Evolutionary conservation across 2,113 vertebrate genomes (phyloP), one percentile per base, ranked within the genome.

Genomic region (Strix uralensis): DNA sequence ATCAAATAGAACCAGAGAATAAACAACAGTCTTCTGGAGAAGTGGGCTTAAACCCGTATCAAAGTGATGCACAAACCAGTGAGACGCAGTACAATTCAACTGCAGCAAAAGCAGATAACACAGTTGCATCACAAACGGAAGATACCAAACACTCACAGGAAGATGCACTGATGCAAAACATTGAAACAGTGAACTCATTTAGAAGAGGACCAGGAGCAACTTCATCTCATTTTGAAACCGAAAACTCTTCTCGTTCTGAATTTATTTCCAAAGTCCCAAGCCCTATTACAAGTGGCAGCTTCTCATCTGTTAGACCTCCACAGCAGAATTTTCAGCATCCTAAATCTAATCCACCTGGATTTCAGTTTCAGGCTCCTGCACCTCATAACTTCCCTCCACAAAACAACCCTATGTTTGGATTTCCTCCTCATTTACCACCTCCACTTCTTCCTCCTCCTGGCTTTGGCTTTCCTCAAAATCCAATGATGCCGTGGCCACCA

Each of bases 341-440:
- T 82, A 98, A 98, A 71, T 91, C 97, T 29, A 98, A 96, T 49
- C 91, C 98, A 25, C 93, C 98, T 61, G 98, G 97, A 72, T 98
- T 98, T 96, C 98, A 97, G 49, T 98, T 98, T 84, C 97, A 98
- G 66, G 94, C 98, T 18, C 94, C 89, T 61, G 94, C 96, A 12
- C 88, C 90, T 81, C 97, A 95, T 62, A 98, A 94, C 80, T 98
- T 98, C 30, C 97, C 98, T 42, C 97, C 96, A 40, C 97, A 98
- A 72, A 96, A 84, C 90, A 96, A 72, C 86, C 89, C 97, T 17
- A 93, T 98, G 90, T 98, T 98, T 97, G 97, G 98, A 49, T 98
- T 98, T 75, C 98, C 98, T 40, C 98, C 98, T 77, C 98, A 98
- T 90, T 97, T 98, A 86, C 98, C 98, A 38, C 98, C 98, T 81